Evolutionary conservation across 2,888 invertebrate species (phyloP).

Genomic region (Drosophila imparisetae): DNA sequence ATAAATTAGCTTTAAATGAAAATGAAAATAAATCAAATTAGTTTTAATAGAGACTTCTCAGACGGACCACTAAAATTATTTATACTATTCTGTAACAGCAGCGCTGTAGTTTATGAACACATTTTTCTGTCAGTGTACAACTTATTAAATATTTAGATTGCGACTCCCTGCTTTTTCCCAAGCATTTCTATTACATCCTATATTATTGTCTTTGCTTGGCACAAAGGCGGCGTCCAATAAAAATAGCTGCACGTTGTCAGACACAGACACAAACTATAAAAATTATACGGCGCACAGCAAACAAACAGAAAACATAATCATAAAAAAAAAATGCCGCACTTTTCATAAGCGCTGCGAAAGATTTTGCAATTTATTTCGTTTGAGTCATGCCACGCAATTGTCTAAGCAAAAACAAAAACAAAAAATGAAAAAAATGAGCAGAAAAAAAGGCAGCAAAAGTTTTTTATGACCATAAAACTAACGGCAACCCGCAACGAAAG

Average conservation of each 20-base stretch:
- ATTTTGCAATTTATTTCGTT: constrained; percentile 78
- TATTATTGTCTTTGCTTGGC: constrained; percentile 27
- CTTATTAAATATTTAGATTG: constrained; percentile 68
- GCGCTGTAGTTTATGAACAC: not conserved
- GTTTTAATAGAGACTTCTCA: not conserved
- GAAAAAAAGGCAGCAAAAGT: constrained; percentile 27
- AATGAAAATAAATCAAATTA: not conserved
- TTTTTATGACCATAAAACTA: constrained; percentile 68
- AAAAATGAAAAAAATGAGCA: not conserved
- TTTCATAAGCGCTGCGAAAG: constrained; percentile 64
- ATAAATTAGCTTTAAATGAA: not conserved
- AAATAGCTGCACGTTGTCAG: constrained; percentile 68
- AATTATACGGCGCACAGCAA: constrained; percentile 45
- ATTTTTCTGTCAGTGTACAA: not conserved
- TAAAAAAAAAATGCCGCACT: constrained; percentile 75
- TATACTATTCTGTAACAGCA: not conserved
- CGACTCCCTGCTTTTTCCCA: constrained; percentile 13
- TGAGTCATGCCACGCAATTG: constrained; percentile 74
- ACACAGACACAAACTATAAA: constrained; percentile 56
- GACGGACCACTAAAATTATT: not conserved
- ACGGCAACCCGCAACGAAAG: constrained; percentile 52
- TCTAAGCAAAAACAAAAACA: constrained; percentile 37
- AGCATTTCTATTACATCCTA: constrained; percentile 17
- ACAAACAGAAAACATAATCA: constrained; percentile 53
- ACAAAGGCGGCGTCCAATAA: constrained; percentile 54